A percentile compares a stretch with the other conserved stretches of the same genome.
Conservation (phyloP, 2,888 invertebrate species). For the Linnaemya tessellans region DNA sequence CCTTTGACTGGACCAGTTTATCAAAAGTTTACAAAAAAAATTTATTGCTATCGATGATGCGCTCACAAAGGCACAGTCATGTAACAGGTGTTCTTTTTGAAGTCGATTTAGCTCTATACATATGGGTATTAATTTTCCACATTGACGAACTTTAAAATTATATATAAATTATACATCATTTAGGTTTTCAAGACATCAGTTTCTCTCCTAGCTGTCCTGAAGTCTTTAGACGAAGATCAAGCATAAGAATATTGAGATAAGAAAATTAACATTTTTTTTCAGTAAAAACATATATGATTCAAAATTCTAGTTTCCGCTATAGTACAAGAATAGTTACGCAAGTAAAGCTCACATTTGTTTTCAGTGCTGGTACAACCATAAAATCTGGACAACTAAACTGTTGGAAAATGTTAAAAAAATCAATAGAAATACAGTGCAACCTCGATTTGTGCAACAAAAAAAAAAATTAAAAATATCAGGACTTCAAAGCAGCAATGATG, state of each 20-base stretch:
- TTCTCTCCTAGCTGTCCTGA: slow-evolving; percentile 30
- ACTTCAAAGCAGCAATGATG: too few species aligned
- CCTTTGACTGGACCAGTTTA: slow-evolving; percentile 16
- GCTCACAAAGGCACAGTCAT: not conserved
- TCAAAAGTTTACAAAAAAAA: not conserved
- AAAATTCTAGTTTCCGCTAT: too few species aligned
- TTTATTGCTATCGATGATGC: slow-evolving; percentile 18
- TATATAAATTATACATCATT: not conserved
- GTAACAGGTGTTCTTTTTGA: slow-evolving; percentile 47
- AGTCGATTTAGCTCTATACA: slow-evolving; percentile 24
- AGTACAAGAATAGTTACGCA: too few species aligned
- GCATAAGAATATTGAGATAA: not conserved
- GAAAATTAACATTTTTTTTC: too few species aligned
- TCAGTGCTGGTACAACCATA: too few species aligned
- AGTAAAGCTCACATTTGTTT: too few species aligned
- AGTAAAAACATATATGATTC: too few species aligned
- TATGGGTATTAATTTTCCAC: not conserved
- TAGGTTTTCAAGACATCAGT: slow-evolving; percentile 50
- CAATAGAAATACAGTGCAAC: too few species aligned
- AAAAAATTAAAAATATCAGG: too few species aligned
- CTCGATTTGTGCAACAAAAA: too few species aligned
- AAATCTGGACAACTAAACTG: too few species aligned
- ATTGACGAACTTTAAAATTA: not conserved
- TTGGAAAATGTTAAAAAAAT: too few species aligned
- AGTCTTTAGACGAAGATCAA: slow-evolving; percentile 33